phyloP scores from a whole-genome alignment of 2,797 vertebrate species.

The Tokudaia muenninki region DNA sequence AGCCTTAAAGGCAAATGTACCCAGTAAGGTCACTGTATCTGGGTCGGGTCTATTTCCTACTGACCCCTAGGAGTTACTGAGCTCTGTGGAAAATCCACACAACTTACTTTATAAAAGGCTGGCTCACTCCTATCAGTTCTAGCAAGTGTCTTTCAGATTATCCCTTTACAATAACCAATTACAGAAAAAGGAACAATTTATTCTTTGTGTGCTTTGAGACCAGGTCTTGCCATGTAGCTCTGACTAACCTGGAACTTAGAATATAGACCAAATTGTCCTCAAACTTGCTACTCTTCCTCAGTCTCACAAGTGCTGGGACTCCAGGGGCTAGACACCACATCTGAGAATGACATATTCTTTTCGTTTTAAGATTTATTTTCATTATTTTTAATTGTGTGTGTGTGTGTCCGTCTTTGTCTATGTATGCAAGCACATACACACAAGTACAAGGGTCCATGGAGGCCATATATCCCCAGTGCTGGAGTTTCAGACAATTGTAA shows the following conservation, averaged over 20 bases:
- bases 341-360: not conserved
- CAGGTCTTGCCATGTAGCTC: not conserved
- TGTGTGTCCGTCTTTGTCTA: not conserved
- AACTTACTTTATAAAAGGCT: constrained; percentile 29
- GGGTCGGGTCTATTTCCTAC: not conserved
- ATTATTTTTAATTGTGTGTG: not conserved
- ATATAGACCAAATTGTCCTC: not conserved
- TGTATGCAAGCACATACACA: not conserved
- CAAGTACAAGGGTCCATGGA: not conserved
- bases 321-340: not conserved
- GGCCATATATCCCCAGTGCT: not conserved
- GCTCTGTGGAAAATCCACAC: constrained; percentile 57
- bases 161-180: constrained; percentile 10
- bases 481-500: not conserved
- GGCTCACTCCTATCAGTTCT: constrained; percentile 8
- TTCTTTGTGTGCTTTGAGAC: constrained; percentile 5
- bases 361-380: not conserved
- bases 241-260: not conserved
- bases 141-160: constrained; percentile 18
- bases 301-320: not conserved
- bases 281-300: not conserved
- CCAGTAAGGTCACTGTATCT: not conserved
- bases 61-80: not conserved
- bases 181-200: constrained; percentile 55
- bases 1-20: not conserved